A percentile compares a stretch with the other conserved stretches of the same genome.
These are phyloP conservation scores for Apostichopus leukothele DNA, from an alignment of 53 echinoderm and acorn worm species.

Conservation along the genomic window DNA sequence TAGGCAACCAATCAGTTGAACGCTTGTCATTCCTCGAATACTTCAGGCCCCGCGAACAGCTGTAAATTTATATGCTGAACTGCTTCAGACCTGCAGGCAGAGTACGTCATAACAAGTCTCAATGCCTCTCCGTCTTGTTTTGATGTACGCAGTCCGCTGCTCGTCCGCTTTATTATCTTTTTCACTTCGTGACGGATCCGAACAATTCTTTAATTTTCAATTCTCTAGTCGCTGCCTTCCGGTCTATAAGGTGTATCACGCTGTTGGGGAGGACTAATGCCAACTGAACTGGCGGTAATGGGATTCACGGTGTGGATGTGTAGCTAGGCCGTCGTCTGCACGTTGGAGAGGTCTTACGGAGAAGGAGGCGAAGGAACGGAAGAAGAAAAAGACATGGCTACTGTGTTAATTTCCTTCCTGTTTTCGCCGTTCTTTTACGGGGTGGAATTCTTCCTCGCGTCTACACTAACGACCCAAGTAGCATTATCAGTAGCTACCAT, in stretches of 20 bases:
- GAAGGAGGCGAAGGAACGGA: slow-evolving; percentile 17
- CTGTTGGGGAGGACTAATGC: background rate
- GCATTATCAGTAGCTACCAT: slow-evolving; percentile 84
- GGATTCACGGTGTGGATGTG: slow-evolving; percentile 26
- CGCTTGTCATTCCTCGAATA: slow-evolving; percentile 50
- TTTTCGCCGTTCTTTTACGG: slow-evolving; percentile 83
- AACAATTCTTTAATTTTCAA: slow-evolving; percentile 36
- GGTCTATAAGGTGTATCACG: slow-evolving; percentile 23
- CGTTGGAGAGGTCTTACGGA: slow-evolving; percentile 1
- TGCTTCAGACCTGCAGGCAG: slow-evolving; percentile 33
- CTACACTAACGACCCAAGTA: slow-evolving; percentile 86
- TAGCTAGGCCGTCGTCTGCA: background rate
- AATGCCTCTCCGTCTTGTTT: slow-evolving; percentile 7
- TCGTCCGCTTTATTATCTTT: slow-evolving; percentile 8
- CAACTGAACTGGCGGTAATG: slow-evolving; percentile 1
- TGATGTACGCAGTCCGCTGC: slow-evolving; percentile 9
- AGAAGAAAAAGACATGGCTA: slow-evolving; percentile 21
- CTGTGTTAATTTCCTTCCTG: slow-evolving; percentile 72
- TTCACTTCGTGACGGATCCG: background rate
- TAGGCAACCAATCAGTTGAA: slow-evolving; percentile 18
- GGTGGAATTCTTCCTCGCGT: slow-evolving; percentile 87
- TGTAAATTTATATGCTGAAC: slow-evolving; percentile 45
- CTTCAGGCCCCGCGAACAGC: slow-evolving; percentile 42
- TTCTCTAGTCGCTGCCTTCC: slow-evolving; percentile 19
- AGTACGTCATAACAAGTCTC: slow-evolving; percentile 41